phyloP scores from a whole-genome alignment of 2,113 vertebrate species.

The Pachycephala philippinensis region DNA sequence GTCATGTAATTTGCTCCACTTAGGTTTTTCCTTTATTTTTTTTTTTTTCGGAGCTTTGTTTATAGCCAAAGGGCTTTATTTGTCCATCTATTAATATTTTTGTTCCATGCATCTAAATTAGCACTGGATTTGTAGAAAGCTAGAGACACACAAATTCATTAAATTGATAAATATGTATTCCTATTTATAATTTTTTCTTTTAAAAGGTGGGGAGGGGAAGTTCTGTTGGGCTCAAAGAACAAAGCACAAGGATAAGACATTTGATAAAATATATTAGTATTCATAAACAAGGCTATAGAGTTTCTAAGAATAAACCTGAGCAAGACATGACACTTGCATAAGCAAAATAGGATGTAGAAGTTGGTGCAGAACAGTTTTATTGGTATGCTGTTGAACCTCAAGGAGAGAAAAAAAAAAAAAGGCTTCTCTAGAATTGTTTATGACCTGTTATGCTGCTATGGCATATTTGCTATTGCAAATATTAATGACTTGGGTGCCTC shows the following conservation, averaged over 20 bases:
- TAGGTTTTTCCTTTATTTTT: not conserved
- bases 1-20: not conserved
- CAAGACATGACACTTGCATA: not conserved
- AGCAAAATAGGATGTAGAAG: not conserved
- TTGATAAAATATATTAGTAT: not conserved
- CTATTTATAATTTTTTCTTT: not conserved
- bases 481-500: not conserved
- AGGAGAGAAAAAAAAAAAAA: not conserved
- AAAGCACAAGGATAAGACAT: not conserved
- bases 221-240: not conserved
- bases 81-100: not conserved
- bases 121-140: not conserved
- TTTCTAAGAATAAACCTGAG: not conserved
- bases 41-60: not conserved
- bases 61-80: not conserved
- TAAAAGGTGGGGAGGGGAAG: rapidly evolving
- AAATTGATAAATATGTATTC: not conserved
- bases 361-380: not conserved
- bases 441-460: not conserved
- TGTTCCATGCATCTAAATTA: not conserved
- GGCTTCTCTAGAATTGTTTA: not conserved
- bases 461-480: not conserved
- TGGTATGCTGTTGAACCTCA: not conserved
- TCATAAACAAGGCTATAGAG: not conserved
- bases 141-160: not conserved